phyloP scores from a whole-genome alignment of 1,140 invertebrate genomes.

The Listronotus bonariensis region DNA sequence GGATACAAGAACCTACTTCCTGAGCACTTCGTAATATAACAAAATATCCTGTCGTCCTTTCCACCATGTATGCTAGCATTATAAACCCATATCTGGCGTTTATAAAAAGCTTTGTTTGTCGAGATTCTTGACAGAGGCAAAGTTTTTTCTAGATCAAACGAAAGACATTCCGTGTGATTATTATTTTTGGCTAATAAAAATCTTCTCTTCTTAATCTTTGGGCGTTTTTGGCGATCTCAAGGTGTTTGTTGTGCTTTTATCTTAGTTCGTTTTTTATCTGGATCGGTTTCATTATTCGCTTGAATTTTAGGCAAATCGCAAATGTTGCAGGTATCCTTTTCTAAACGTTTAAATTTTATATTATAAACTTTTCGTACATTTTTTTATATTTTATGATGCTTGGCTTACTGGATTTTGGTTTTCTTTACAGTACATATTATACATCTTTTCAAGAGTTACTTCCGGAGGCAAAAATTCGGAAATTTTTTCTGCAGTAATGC shows the following conservation, averaged over 20 bases:
- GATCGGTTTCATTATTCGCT: slow-evolving; percentile 6
- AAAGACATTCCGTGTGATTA: slow-evolving; percentile 8
- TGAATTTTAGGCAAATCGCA: slow-evolving; percentile 26
- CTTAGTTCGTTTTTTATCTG: slow-evolving; percentile 8
- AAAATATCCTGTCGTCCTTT: too few relatives aligned
- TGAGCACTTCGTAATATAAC: slow-evolving; percentile 37
- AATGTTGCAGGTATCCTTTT: slow-evolving; percentile 32
- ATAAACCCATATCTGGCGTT: slow-evolving; percentile 42
- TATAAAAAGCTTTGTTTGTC: slow-evolving; percentile 28
- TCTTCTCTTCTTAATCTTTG: slow-evolving; percentile 10
- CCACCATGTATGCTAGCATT: slow-evolving; percentile 44
- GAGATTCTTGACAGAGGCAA: slow-evolving; percentile 27
- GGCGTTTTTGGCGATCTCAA: slow-evolving; percentile 4
- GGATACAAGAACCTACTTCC: slow-evolving; percentile 44
- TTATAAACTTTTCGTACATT: slow-evolving; percentile 21
- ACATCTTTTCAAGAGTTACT: slow-evolving; percentile 20
- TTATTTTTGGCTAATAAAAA: slow-evolving; percentile 9
- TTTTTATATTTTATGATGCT: slow-evolving; percentile 21
- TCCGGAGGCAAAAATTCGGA: slow-evolving; percentile 20
- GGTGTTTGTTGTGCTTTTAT: slow-evolving; percentile 15
- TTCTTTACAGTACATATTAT: slow-evolving; percentile 18
- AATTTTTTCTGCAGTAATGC: slow-evolving; percentile 12
- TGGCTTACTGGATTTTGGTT: slow-evolving; percentile 19
- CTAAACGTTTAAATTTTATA: slow-evolving; percentile 19
- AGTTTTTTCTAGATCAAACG: slow-evolving; percentile 29